These are phyloP conservation scores for Cantharis rufa DNA, from an alignment of 2,888 invertebrate genomes.

Conservation along the genomic window DNA sequence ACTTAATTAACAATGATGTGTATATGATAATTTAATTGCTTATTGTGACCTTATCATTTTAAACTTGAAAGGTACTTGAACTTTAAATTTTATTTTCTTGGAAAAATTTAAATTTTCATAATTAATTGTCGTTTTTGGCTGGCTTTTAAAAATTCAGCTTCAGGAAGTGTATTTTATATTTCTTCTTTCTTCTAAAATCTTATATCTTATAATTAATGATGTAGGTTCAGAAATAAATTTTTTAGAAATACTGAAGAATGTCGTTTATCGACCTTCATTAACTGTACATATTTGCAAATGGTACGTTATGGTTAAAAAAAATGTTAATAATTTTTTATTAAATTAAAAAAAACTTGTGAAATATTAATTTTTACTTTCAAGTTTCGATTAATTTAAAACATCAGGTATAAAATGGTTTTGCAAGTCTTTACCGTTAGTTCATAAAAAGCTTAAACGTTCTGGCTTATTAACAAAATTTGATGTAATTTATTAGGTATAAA, in stretches of 20 bases:
- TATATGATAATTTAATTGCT: background rate
- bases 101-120: background rate
- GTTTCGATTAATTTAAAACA: background rate
- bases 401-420: background rate
- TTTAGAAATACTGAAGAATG: background rate
- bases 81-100: background rate
- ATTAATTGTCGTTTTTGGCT: background rate
- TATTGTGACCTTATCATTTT: background rate
- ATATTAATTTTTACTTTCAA: background rate
- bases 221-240: background rate
- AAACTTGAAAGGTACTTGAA: background rate
- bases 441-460: background rate
- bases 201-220: background rate
- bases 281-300: background rate
- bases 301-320: background rate
- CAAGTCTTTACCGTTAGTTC: background rate
- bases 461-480: background rate
- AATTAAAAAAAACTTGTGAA: background rate
- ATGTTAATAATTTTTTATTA: background rate
- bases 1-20: background rate
- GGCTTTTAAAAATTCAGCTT: background rate
- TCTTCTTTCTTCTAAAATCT: background rate
- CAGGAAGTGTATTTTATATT: background rate
- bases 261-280: conserved; percentile 1
- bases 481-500: background rate